Base-by-base conservation (phyloP, 2,888 invertebrate species). In the Alentia gelatinosa region DNA sequence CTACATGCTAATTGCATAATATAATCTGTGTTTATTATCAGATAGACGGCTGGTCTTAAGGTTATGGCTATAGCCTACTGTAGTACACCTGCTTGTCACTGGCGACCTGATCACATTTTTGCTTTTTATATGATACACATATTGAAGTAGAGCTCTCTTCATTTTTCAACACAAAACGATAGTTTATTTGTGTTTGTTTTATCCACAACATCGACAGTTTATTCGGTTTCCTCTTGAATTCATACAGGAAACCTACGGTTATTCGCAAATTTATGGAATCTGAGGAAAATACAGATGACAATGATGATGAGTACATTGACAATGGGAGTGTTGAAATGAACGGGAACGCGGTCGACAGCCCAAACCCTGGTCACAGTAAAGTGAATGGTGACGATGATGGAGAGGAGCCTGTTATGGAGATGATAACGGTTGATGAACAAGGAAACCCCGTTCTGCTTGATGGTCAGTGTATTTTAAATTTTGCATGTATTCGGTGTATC, bases 361-460 rank as follows among this genome's bases (percentile, higher is more conserved):
- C 89, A 12, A 39, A 47, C 23, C 88, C 63, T 5, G 63, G 56
- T 37, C 9, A 35, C 42, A 40, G 86, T 9, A 56, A 15, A 1
- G 30, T 30, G 19, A 89, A 68, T 37, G 89, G 56, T 23, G 47
- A 75, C n/a, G 30, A 12, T 5, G 79, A 79, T 3, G 40, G 30
- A 1, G 37, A 39, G 37, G 63, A 39, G 23, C 26, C 50, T 9
- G 83, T 4, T 7, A n/a, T 4, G 26, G 89, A 39, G 9, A 39
- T 40, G 9, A 75, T 88, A 0, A 68, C 90, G n/a, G 89, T 90
- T 15, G 91, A 91, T 68, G 91, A 91, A 26, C 26, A 91, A 15
- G 91, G 91, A 3, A 91, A 91, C 37, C 74, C 42, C 37, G 40
- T 91, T 12, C 75, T 91, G 5, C 47, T 75, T 15, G 91, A 91